Evolutionary conservation across 2,113 vertebrate genomes (phyloP), one percentile per base, ranked within the genome.

Genomic region (Phoxinus phoxinus): DNA sequence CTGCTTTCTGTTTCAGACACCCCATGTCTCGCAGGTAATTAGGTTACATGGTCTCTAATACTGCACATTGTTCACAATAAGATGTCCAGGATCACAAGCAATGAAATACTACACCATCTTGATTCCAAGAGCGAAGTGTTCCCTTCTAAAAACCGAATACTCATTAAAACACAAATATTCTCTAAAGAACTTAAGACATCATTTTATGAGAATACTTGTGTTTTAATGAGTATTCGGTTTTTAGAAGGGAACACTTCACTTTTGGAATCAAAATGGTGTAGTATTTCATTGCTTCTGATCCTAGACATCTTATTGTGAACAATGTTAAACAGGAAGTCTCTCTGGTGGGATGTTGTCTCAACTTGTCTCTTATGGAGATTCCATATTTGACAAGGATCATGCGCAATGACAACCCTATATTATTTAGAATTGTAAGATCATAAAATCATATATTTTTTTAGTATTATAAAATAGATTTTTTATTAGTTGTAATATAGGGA

Each of bases 1-100:
- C 41, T 73, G 71, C 41, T 73, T 73, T 73, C 71, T 25, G 13
- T 74, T 74, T 48, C n/a, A 74, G 41, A 74, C 71, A 25, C 71
- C 41, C 1, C 71, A 73, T 48, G 41, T 74, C n/a, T 46, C 12
- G 0, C 17, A 30, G 7, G 27, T 32, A 76, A 76, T 53, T 30
- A 32, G 46, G 46, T 76, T 76, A 15, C 23, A n/a, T 25, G 12
- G 37, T 23, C 41, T 73, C 44, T 53, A 51, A 30, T 53, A 48
- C 73, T 76, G 25, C 73, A 53, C 46, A 76, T 51, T 48, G 44
- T 76, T 76, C 46, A 76, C 25, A 76, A 51, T 53, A 51, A 30
- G 73, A 48, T 30, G 32, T 75, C n/a, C 19, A 67, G 58, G 11
- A 67, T 30, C 73, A 30, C 46, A 30, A 75, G 46, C 25, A 8